Evolutionary conservation across 1,140 invertebrate genomes (phyloP), one percentile per base, ranked within the genome.

Genomic region (Leguminivora glycinivorella): DNA sequence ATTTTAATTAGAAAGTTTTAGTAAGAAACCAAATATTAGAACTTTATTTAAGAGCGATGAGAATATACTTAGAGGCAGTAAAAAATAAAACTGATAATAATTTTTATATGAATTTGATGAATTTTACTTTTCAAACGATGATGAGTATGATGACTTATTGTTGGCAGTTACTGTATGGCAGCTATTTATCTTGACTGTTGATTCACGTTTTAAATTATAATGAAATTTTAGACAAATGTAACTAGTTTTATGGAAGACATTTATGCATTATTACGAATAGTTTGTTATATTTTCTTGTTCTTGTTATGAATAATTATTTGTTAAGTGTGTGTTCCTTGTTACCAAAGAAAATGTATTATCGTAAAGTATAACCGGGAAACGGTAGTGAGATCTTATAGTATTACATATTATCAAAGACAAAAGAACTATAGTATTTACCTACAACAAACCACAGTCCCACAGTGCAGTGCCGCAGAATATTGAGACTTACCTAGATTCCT

Each of bases 281-380:
- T 82, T 90, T 89, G 87, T 89, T 90, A 88, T 79, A 82, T 84
- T 87, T 85, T 87, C 80, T 88, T 88, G 85, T 90, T 90, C 83
- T 89, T 88, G 87, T 91, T 91, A 83, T 87, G 82, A 84, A 83
- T 85, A 69, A 69, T 69, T 47, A 76, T 85, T 88, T 83, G 82
- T 85, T 83, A 84, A 85, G 78, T 81, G 87, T 84, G 85, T 91
- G 89, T 90, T 89, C 87, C 88, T 90, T 87, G 89, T 91, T 91
- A 89, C 89, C 89, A 91, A 91, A 91, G 86, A 90, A 85, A 52
- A 79, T 85, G 79, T 82, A 84, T 82, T 78, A 81, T 63, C 17
- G 26, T 63, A 63, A 31, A 31, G 58, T 63, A 60, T 29, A 38
- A 60, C 14, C 24, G 29, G 40, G 29, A 63, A 63, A 26, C 14